Base-by-base conservation (phyloP, 2,888 invertebrate genomes). In the Hirtodrosophila alboralis region DNA sequence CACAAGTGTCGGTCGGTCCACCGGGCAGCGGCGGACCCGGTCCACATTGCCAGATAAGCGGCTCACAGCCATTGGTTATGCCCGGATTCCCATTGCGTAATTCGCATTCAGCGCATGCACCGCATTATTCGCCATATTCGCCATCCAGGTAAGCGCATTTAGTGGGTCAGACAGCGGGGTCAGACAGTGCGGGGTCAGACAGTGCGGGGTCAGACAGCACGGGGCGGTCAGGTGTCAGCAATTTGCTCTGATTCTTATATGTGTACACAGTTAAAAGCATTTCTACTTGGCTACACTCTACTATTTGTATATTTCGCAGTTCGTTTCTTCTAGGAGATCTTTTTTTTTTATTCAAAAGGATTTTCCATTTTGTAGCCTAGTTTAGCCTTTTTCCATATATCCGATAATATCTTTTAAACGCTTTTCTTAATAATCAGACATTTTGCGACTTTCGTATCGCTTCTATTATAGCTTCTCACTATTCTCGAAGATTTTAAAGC, bases 41-140 rank as follows among this genome's bases (percentile, higher is more conserved):
- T 62, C 91, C 91, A 62, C 94, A 94, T 90, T 94, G 94, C 91
- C 94, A 94, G 91, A 93, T 93, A 75, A 93, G 91, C 79, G 93
- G 93, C 81, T 94, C 93, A 89, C 93, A 94, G 89, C 95, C 96
- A 51, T 93, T 96, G 90, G 96, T 96, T 84, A 96, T 96, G 95
- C 96, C 96, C 59, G 96, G 96, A 88, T 96, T 96, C 92, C 96
- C 96, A 41, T 93, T 95, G 84, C 93, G 96, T 66, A 92, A 92
- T 75, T 92, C 93, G 85, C 91, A 92, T 88, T 91, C 92, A 88
- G 91, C 92, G 72, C 92, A 93, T 87, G 94, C 95, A 89, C 95
- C 95, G 84, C 96, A 96, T 91, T 96, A 96, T 87, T 96, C 96
- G 90, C 96, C 96, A 75, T 96, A 96, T 92, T 96, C 96, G 87